phyloP scores from a whole-genome alignment of 1,140 invertebrate species.

The Brachionus paranguensis region DNA sequence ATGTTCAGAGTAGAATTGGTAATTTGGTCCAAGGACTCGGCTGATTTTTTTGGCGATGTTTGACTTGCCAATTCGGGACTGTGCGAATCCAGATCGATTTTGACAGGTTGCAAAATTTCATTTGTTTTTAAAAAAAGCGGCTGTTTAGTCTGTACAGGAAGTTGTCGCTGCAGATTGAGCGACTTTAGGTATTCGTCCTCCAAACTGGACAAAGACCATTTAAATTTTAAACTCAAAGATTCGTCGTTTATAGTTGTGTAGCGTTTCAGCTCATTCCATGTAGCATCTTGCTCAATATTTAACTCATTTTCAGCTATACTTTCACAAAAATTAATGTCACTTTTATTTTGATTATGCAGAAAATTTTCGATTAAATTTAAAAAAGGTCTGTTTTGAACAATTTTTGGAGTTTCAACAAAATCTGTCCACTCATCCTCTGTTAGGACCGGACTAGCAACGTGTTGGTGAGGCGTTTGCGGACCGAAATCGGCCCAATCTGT shows the following conservation, averaged over 20 bases:
- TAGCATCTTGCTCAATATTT: neutral
- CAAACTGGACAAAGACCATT: neutral
- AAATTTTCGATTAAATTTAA: conserved; percentile 12
- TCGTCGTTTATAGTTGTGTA: conserved; percentile 9
- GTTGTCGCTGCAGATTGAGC: neutral
- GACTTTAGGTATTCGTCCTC: conserved; percentile 19
- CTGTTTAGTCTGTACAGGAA: neutral
- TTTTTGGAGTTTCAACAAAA: conserved; percentile 18
- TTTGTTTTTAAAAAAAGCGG: neutral
- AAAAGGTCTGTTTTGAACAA: neutral
- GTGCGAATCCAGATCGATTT: neutral
- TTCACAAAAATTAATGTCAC: neutral
- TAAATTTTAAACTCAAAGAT: conserved; percentile 16
- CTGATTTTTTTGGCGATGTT: neutral
- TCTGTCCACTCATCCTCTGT: conserved; percentile 10
- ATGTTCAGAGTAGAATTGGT: neutral
- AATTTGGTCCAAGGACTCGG: neutral
- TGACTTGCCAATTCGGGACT: neutral
- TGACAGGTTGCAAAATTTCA: neutral
- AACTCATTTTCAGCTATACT: neutral
- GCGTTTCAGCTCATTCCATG: neutral
- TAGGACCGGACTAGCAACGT: neutral
- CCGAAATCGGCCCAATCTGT: neutral
- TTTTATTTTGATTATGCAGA: neutral
- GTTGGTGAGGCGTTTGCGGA: neutral